phyloP scores from a whole-genome alignment of 2,113 vertebrate species.

The Corythoichthys haematopterus region DNA sequence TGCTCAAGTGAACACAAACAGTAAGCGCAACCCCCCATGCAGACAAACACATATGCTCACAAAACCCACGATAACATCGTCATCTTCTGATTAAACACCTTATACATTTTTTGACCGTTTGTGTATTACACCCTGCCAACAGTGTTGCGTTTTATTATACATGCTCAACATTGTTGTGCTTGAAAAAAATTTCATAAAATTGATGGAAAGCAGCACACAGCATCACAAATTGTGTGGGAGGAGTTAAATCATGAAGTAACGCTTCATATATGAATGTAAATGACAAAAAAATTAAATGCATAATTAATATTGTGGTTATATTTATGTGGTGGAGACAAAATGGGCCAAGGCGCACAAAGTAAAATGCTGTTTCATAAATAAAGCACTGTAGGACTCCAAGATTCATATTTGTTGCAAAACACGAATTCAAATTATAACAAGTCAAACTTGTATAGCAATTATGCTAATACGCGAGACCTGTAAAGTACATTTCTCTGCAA shows the following conservation, averaged over 20 bases:
- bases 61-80: neutral
- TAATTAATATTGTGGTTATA: neutral
- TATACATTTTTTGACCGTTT: neutral
- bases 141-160: neutral
- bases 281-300: neutral
- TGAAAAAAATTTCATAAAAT: neutral
- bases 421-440: neutral
- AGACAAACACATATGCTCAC: conserved; percentile 6
- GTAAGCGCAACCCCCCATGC: conserved; percentile 29
- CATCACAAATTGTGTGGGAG: neutral
- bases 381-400: neutral
- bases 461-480: neutral
- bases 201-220: neutral
- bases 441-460: neutral
- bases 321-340: neutral
- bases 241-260: neutral
- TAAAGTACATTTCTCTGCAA: neutral
- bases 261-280: neutral
- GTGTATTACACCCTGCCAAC: neutral
- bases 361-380: neutral
- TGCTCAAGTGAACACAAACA: conserved; percentile 46
- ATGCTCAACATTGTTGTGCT: neutral
- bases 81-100: neutral
- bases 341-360: neutral
- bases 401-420: neutral